Evolutionary conservation across 1,140 invertebrate genomes (phyloP), one percentile per base, ranked within the genome.

Genomic region (Teleogryllus occipitalis): DNA sequence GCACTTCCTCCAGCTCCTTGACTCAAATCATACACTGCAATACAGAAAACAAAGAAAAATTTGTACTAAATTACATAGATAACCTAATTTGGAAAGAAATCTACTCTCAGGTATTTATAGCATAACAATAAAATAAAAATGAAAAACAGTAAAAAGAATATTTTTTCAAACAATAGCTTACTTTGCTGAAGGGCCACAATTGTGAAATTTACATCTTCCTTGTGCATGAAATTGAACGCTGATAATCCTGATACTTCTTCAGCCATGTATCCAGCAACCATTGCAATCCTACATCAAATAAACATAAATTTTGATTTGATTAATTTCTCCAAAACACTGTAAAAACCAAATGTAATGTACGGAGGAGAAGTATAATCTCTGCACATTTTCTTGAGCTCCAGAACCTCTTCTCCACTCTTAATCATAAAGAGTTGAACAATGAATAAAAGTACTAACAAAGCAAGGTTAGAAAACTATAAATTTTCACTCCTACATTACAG

Each of bases 171-270:
- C 27, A 39, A 39, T 39, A 39, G 90, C 92, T 93, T 87, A 96
- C 95, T 96, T 87, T 95, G 92, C 84, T 92, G 88, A 78, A 96
- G 88, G 0, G 93, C 94, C 49, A 95, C 91, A 83, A 95, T 91
- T 12, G 94, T 92, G 91, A 93, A 96, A 81, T 91, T 89, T 8
- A 94, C 92, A 84, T 96, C 95, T 76, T 96, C 93, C 78, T 91
- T 90, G 85, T 95, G 94, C 91, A 97, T 96, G 83, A 93, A 97
- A 80, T 90, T 91, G 84, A 96, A 96, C 0, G 94, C 95, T 81
- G 92, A 95, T 49, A 91, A 84, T 8, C 94, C 94, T 39, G 89
- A 89, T 10, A 97, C 93, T 87, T 96, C 95, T 78, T 94, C 91
- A 1, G 91, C 91, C 90, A 96, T 90, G 84, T 96, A 96, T 3